Evolutionary conservation across 1,140 invertebrate genomes (phyloP).

Genomic region (Drosophila tani): DNA sequence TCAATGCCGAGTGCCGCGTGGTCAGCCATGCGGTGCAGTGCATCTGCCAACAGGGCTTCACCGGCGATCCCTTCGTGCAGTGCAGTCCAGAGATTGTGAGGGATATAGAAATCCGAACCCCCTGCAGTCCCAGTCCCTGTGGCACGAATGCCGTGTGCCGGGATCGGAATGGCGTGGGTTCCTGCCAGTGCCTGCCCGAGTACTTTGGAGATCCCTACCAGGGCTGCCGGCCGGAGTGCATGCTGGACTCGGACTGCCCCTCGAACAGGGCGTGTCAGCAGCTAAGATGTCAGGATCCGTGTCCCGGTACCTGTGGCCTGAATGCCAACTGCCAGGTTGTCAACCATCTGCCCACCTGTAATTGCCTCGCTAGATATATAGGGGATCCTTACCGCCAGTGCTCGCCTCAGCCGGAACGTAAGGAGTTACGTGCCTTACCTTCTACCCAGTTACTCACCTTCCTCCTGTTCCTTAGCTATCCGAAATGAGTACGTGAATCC

Average conservation of each 20-base stretch:
- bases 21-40: slow-evolving; percentile 93
- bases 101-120: slow-evolving; percentile 82
- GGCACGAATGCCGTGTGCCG: slow-evolving; percentile 90
- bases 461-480: slow-evolving; percentile 68
- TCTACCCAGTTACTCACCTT: slow-evolving; percentile 23
- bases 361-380: slow-evolving; percentile 89
- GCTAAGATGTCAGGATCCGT: slow-evolving; percentile 90
- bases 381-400: slow-evolving; percentile 89
- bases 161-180: slow-evolving; percentile 88
- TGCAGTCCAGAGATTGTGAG: slow-evolving; percentile 86
- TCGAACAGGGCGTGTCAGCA: slow-evolving; percentile 89
- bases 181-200: slow-evolving; percentile 89
- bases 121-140: slow-evolving; percentile 90
- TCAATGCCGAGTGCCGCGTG: slow-evolving; percentile 91
- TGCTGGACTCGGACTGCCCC: slow-evolving; percentile 89
- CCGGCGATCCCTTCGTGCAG: slow-evolving; percentile 90
- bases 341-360: slow-evolving; percentile 90
- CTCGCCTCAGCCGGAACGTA: slow-evolving; percentile 77
- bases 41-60: slow-evolving; percentile 90
- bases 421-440: slow-evolving; percentile 11
- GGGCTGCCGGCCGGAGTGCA: slow-evolving; percentile 89
- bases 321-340: slow-evolving; percentile 91
- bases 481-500: slow-evolving; percentile 85
- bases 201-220: slow-evolving; percentile 92
- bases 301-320: slow-evolving; percentile 89